Base-by-base conservation (phyloP, 2,113 vertebrate species). In the Tamias sibiricus region DNA sequence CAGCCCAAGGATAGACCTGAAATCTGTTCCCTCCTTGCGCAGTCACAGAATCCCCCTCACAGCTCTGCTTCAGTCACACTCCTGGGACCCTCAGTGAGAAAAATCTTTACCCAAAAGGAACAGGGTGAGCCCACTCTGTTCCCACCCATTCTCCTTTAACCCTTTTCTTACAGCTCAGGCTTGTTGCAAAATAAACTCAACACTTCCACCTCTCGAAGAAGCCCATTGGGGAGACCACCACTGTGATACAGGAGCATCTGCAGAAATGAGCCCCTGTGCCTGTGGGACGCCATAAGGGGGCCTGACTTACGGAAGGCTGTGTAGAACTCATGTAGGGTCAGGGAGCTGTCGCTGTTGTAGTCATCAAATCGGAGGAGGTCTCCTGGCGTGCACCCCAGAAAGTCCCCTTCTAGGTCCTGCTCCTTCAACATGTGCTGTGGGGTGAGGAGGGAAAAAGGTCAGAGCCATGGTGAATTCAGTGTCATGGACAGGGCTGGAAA, bases 281-380 rank as follows among this genome's bases (percentile, higher is more conserved):
- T 30, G 1, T 28, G 3, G 8, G 75, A 20, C 30, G 69, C 85
- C 5, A 0, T 0, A 0, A 4, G 0, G 66, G 37, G 17, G 22
- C 0, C 1, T 52, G 71, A 99, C 99, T 99, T 98, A 99, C 99
- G 99, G 98, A 99, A 99, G 76, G 99, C 99, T 0, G 99, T 99
- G 97, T 99, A 99, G 97, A 99, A 98, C 98, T 99, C 99, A 7
- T 98, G 99, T 49, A 99, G 99, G 26, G 98, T 99, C 95, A 99
- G 98, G 93, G 88, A 98, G 1, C 99, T 98, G 0, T 99, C 99
- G 0, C 98, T 99, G 98, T 99, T 99, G 98, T 99, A 99, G 97
- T 99, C 99, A 12, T 99, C 99, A 35, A 99, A 99, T 0, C 98
- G 99, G n/a, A 99, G 99, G 89, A 99, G 99, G 97, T 99, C 99